Percentiles rank a stretch among this genome's conserved stretches.
Conservation (phyloP, 1,140 invertebrate genomes). For the Mycetomoellerius zeteki region DNA sequence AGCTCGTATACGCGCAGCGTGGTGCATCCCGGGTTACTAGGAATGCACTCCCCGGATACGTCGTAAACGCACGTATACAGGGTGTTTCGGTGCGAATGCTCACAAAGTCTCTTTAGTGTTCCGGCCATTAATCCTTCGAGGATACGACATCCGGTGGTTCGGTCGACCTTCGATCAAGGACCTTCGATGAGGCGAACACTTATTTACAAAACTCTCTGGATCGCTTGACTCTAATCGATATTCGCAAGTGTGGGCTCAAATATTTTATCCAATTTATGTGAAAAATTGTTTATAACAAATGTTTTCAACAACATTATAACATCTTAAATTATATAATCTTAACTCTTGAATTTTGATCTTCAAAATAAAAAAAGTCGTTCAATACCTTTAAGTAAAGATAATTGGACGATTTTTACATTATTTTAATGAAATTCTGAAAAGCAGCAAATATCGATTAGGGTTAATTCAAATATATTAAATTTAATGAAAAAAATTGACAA, state of each 20-base stretch:
- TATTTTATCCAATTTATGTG: too few relatives aligned
- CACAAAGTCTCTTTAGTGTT: slow-evolving; percentile 19
- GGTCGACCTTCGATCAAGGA: slow-evolving; percentile 25
- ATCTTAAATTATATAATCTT: too few relatives aligned
- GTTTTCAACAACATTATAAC: too few relatives aligned
- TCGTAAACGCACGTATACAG: slow-evolving; percentile 72
- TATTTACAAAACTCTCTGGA: not conserved
- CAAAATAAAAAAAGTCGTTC: too few relatives aligned
- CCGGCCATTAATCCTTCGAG: slow-evolving; percentile 63
- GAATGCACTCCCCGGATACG: slow-evolving; percentile 65
- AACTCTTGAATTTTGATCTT: too few relatives aligned
- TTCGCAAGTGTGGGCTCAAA: too few relatives aligned
- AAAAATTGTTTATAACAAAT: too few relatives aligned
- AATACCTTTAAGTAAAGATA: too few relatives aligned
- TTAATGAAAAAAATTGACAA: not conserved
- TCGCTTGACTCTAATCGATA: not conserved
- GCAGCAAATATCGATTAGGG: too few relatives aligned
- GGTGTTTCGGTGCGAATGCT: slow-evolving; percentile 59
- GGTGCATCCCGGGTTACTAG: slow-evolving; percentile 67
- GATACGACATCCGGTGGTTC: slow-evolving; percentile 51
- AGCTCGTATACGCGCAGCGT: slow-evolving; percentile 57
- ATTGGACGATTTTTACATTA: too few relatives aligned
- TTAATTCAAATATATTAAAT: not conserved
- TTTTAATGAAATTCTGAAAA: too few relatives aligned
- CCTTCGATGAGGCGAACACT: not conserved